Conservation (phyloP, 2,113 vertebrate genomes). For the Aythya baeri region DNA sequence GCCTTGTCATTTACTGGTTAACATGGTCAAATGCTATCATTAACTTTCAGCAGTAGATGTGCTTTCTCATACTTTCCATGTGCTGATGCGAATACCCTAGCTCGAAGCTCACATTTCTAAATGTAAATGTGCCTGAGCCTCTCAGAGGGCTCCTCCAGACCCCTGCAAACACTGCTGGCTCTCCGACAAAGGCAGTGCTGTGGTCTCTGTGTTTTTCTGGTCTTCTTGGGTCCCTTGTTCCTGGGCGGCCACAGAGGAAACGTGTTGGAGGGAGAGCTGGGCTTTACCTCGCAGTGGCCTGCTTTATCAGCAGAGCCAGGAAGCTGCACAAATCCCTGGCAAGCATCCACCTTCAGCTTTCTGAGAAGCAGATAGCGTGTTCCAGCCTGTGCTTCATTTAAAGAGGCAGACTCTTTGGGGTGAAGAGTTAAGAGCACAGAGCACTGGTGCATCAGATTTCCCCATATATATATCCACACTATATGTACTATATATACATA, state of each 20-base stretch:
- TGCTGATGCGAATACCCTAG: background rate
- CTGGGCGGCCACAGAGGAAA: slow-evolving; percentile 2
- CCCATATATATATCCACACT: background rate
- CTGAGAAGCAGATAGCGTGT: slow-evolving; percentile 52
- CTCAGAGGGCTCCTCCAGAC: background rate
- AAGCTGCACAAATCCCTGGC: slow-evolving; percentile 78
- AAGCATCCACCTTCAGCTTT: slow-evolving; percentile 70
- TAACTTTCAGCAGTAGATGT: slow-evolving; percentile 25
- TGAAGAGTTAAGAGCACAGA: background rate
- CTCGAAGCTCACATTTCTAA: background rate
- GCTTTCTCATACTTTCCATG: slow-evolving; percentile 11
- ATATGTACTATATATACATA: background rate
- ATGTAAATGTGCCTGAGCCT: background rate
- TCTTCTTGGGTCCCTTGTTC: background rate
- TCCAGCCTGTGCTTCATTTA: slow-evolving; percentile 44
- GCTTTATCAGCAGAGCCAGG: slow-evolving; percentile 74
- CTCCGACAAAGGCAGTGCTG: background rate
- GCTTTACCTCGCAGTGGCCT: slow-evolving; percentile 43
- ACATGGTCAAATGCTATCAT: slow-evolving; percentile 11
- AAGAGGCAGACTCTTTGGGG: slow-evolving; percentile 42
- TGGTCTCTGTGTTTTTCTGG: background rate
- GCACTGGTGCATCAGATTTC: background rate
- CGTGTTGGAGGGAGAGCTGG: background rate
- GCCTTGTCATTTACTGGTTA: slow-evolving; percentile 55
- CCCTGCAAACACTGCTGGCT: background rate